Percentiles rank a stretch among this genome's conserved stretches.
Conservation (phyloP, 2,797 vertebrate genomes). For the Crypturellus tataupa region DNA sequence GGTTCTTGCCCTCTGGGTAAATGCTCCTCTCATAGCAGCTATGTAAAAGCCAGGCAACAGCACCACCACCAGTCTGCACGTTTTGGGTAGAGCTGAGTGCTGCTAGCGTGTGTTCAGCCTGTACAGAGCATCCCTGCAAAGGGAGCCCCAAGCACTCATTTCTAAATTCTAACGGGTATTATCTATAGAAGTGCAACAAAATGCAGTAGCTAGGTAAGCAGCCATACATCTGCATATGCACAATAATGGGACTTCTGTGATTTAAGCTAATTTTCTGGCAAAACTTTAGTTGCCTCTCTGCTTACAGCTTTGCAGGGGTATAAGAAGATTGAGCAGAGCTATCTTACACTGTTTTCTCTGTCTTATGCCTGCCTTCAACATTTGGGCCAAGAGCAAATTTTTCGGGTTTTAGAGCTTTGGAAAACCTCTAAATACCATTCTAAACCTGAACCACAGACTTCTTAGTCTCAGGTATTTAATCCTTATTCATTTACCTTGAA, state of each 20-base stretch:
- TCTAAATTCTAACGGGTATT: background rate
- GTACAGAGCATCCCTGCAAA: background rate
- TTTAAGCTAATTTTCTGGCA: background rate
- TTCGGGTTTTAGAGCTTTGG: background rate
- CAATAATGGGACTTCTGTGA: background rate
- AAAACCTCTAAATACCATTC: background rate
- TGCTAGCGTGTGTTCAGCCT: fast-evolving
- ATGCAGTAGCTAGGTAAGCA: background rate
- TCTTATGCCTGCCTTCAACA: background rate
- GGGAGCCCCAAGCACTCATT: background rate
- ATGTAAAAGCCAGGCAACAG: background rate
- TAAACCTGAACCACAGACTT: background rate
- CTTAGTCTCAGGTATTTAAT: background rate
- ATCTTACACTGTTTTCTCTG: background rate
- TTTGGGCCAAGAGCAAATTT: background rate
- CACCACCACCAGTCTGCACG: background rate
- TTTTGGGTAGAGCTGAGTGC: background rate
- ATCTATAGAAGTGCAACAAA: background rate
- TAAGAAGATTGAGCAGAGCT: background rate
- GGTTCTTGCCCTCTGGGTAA: background rate
- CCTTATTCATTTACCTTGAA: background rate
- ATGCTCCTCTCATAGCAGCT: background rate
- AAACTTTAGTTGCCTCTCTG: background rate
- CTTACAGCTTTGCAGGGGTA: background rate
- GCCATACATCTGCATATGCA: background rate